These are phyloP conservation scores for Rhinopithecus roxellana DNA, from an alignment of 2,113 vertebrate species.

Conservation along the genomic window DNA sequence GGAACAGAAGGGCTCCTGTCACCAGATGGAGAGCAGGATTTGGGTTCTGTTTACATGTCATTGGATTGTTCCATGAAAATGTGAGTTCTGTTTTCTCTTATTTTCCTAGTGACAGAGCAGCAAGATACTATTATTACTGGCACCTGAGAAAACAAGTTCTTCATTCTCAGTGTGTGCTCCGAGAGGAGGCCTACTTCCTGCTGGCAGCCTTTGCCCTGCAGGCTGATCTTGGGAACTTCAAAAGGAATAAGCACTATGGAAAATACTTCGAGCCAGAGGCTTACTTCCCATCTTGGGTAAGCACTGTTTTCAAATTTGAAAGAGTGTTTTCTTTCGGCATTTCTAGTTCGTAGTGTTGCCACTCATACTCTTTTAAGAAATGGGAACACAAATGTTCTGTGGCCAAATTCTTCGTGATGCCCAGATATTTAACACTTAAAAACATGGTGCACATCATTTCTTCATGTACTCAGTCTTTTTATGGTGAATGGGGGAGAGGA, in stretches of 20 bases:
- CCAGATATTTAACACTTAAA: neutral
- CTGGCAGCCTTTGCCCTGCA: slow-evolving; percentile 97
- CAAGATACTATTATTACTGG: slow-evolving; percentile 98
- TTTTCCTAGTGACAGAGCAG: slow-evolving; percentile 90
- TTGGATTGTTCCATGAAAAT: slow-evolving; percentile 35
- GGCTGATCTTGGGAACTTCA: slow-evolving; percentile 98
- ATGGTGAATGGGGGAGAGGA: neutral
- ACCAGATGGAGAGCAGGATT: slow-evolving; percentile 19
- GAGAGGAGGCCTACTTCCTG: slow-evolving; percentile 98
- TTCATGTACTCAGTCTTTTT: neutral
- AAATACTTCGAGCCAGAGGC: slow-evolving; percentile 98
- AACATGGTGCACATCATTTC: neutral
- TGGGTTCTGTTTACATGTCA: slow-evolving; percentile 52
- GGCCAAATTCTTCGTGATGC: neutral
- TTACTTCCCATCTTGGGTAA: slow-evolving; percentile 98
- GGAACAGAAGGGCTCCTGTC: slow-evolving; percentile 34
- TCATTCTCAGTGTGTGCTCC: slow-evolving; percentile 93
- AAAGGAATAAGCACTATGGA: slow-evolving; percentile 95
- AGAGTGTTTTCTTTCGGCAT: neutral
- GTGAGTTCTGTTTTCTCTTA: slow-evolving; percentile 40
- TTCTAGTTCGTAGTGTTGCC: neutral
- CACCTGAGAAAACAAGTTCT: slow-evolving; percentile 98
- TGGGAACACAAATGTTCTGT: neutral
- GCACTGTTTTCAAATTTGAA: slow-evolving; percentile 26
- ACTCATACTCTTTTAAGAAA: neutral